Evolutionary conservation across 2,888 invertebrate genomes (phyloP), one percentile per base, ranked within the genome.

Genomic region (Zootermopsis nevadensis): DNA sequence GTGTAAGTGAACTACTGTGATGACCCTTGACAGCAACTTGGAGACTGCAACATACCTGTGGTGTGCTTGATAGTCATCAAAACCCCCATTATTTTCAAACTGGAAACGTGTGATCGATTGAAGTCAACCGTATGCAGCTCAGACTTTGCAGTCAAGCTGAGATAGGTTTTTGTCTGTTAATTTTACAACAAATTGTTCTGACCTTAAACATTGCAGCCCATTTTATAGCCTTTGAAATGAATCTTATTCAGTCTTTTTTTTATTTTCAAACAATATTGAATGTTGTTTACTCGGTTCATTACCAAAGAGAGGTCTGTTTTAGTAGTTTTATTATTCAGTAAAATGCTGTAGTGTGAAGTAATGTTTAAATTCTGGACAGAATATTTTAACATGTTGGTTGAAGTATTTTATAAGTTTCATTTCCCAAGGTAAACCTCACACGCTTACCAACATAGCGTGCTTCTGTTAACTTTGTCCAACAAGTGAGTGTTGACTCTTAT

Each of bases 211-310:
- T 22, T 60, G 38, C 4, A 79, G 55, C 55, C 55, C 19, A n/a
- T 79, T 33, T 79, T 76, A 27, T 42, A 60, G 55, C 79, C 38
- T 66, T 55, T 79, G 79, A 79, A 79, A 66, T 79, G 79, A 79
- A 79, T 79, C 79, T 38, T 77, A 60, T 1, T 30, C 33, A 66
- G 30, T 60, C 6, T 55, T 33, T 33, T 15, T 69, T 69, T 69
- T 69, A 33, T 69, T 69, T 69, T 10, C 69, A 69, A 33, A 33
- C 69, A 30, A 31, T 33, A 33, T 69, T 69, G 7, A 30, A 66
- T 6, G 2, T 6, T 66, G 30, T 6, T 66, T 3, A n/a, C 27
- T 27, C 19, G 31, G 27, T 31, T 69, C 22, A 15, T 1, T 33
- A 27, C 22, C 4, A 1, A 69, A 15, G 31, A 1, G 2, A n/a